Evolutionary conservation across 2,888 invertebrate genomes (phyloP).

Genomic region (Ceraclea dissimilis): DNA sequence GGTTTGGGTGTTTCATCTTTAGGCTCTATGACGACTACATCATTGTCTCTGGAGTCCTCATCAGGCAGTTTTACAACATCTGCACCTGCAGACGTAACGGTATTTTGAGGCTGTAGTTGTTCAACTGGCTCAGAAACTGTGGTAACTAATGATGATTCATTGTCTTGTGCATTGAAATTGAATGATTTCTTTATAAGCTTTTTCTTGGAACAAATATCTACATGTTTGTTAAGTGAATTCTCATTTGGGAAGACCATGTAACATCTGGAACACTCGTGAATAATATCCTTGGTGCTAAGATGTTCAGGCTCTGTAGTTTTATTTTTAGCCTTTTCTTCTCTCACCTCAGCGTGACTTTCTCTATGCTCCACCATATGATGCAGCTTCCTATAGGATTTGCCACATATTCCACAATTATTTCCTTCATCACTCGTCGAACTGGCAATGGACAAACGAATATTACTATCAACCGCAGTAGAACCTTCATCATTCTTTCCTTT

Average conservation of each 20-base stretch:
- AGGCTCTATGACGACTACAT: not conserved
- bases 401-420: slow-evolving; percentile 38
- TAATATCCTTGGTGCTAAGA: slow-evolving; percentile 39
- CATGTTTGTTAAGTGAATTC: slow-evolving; percentile 43
- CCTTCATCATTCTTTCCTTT: slow-evolving; percentile 14
- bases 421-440: slow-evolving; percentile 23
- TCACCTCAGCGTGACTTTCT: slow-evolving; percentile 40
- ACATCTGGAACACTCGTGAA: slow-evolving; percentile 46
- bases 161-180: not conserved
- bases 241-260: slow-evolving; percentile 50
- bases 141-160: not conserved
- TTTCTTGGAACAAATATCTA: slow-evolving; percentile 39
- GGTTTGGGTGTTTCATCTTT: not conserved
- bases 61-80: not conserved
- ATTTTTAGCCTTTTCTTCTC: slow-evolving; percentile 39
- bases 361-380: slow-evolving; percentile 44
- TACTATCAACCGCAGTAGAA: slow-evolving; percentile 8
- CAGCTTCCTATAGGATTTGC: slow-evolving; percentile 42
- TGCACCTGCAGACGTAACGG: not conserved
- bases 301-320: slow-evolving; percentile 31
- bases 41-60: not conserved
- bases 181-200: slow-evolving; percentile 27
- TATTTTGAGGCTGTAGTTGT: not conserved
- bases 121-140: not conserved
- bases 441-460: slow-evolving; percentile 19